Conservation (phyloP, 2,888 invertebrate species). For the Drosophila rellima region DNA sequence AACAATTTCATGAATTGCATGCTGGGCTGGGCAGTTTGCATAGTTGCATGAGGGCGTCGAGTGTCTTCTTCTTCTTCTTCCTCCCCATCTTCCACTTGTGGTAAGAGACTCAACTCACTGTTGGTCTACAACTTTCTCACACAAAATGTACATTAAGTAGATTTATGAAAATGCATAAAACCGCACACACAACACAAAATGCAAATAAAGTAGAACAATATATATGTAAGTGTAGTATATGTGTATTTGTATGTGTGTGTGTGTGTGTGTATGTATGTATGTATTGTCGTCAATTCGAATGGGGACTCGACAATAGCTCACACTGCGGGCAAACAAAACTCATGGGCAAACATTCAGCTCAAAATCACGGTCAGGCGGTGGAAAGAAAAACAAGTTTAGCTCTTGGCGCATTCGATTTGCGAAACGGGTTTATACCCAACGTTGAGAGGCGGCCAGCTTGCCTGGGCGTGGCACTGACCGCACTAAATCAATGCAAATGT, state of each 20-base stretch:
- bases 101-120: background rate
- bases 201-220: slow-evolving; percentile 58
- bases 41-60: slow-evolving; percentile 52
- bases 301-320: slow-evolving; percentile 59
- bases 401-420: slow-evolving; percentile 57
- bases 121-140: slow-evolving; percentile 56
- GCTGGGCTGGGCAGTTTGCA: slow-evolving; percentile 34
- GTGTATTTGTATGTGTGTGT: slow-evolving; percentile 7
- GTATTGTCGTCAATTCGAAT: slow-evolving; percentile 36
- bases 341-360: slow-evolving; percentile 59
- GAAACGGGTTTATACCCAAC: slow-evolving; percentile 59
- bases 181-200: slow-evolving; percentile 42
- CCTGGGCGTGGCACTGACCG: slow-evolving; percentile 68
- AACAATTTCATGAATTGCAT: slow-evolving; percentile 46
- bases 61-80: slow-evolving; percentile 17
- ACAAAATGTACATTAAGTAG: slow-evolving; percentile 24
- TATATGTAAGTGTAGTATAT: slow-evolving; percentile 7
- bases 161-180: slow-evolving; percentile 45
- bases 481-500: slow-evolving; percentile 62
- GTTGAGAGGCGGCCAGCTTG: slow-evolving; percentile 28
- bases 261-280: background rate
- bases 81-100: slow-evolving; percentile 24
- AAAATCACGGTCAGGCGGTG: slow-evolving; percentile 71
- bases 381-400: slow-evolving; percentile 62
- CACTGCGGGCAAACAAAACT: slow-evolving; percentile 42